Evolutionary conservation across 2,797 vertebrate species (phyloP).

Genomic region (Falco naumanni): DNA sequence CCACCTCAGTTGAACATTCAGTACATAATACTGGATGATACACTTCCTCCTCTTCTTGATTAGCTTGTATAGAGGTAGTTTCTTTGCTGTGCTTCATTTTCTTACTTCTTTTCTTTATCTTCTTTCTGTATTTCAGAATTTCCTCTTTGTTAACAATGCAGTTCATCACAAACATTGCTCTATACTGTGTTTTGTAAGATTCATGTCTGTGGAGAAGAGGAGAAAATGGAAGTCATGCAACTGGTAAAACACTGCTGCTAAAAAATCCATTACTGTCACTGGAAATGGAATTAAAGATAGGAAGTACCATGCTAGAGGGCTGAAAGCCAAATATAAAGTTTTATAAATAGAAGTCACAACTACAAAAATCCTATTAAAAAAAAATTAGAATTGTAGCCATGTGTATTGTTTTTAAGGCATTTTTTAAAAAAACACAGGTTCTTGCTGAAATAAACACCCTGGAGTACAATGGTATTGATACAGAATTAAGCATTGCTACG

Average conservation of each 20-base stretch:
- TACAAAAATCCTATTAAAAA: neutral
- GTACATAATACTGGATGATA: conserved; percentile 93
- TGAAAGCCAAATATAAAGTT: neutral
- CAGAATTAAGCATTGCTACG: neutral
- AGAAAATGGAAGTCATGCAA: conserved; percentile 29
- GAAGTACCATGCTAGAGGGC: neutral
- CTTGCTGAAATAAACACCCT: neutral
- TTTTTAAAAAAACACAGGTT: neutral
- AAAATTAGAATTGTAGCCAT: neutral
- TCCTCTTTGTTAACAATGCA: conserved; percentile 89
- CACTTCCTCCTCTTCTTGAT: conserved; percentile 82
- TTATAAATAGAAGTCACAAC: neutral
- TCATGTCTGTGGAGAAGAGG: conserved; percentile 84
- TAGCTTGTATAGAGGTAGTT: conserved; percentile 29
- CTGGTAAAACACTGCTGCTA: neutral
- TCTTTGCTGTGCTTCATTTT: conserved; percentile 56
- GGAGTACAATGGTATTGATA: neutral
- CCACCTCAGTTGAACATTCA: conserved; percentile 94
- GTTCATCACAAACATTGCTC: conserved; percentile 99
- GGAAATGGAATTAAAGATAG: neutral
- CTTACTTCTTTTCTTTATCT: conserved; percentile 71
- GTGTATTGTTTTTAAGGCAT: neutral
- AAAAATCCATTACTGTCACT: neutral
- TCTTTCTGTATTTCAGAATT: conserved; percentile 87
- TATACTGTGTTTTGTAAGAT: conserved; percentile 93